Percentiles rank a stretch among this genome's conserved stretches.
Evolutionary conservation across 2,888 invertebrate species (phyloP).

Genomic region (Drosophila cognata): DNA sequence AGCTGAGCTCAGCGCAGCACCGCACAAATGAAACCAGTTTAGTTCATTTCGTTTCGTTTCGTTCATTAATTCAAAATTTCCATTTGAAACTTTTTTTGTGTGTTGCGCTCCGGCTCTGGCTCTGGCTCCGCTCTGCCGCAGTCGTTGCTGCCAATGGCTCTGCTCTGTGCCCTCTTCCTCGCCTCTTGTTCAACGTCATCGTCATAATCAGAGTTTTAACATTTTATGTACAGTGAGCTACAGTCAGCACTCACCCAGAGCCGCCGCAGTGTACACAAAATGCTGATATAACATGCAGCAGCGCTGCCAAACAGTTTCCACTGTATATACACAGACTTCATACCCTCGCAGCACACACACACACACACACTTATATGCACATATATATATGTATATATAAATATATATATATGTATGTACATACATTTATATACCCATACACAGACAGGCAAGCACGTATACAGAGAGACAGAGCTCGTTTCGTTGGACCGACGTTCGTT

Average conservation of each 20-base stretch:
- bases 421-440: constrained; percentile 37
- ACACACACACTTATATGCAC: constrained; percentile 17
- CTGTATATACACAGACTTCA: constrained; percentile 62
- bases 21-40: constrained; percentile 82
- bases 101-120: constrained; percentile 36
- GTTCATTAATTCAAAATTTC: constrained; percentile 84
- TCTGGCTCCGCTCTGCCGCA: constrained; percentile 62
- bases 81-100: constrained; percentile 82
- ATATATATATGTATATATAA: not conserved
- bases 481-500: constrained; percentile 39
- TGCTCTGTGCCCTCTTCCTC: constrained; percentile 47
- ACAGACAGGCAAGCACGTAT: constrained; percentile 29
- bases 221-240: constrained; percentile 72
- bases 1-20: constrained; percentile 72
- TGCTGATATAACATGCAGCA: constrained; percentile 9
- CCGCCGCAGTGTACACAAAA: constrained; percentile 6
- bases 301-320: constrained; percentile 17
- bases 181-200: constrained; percentile 60
- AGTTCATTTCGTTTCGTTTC: constrained; percentile 82
- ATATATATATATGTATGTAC: constrained; percentile 15
- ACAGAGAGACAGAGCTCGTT: constrained; percentile 65
- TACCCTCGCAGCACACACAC: constrained; percentile 57
- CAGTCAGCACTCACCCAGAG: constrained; percentile 43
- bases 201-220: constrained; percentile 80
- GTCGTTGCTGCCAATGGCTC: constrained; percentile 62